Conservation (phyloP, 1,140 invertebrate species). For the Hylyphantes graminicola region DNA sequence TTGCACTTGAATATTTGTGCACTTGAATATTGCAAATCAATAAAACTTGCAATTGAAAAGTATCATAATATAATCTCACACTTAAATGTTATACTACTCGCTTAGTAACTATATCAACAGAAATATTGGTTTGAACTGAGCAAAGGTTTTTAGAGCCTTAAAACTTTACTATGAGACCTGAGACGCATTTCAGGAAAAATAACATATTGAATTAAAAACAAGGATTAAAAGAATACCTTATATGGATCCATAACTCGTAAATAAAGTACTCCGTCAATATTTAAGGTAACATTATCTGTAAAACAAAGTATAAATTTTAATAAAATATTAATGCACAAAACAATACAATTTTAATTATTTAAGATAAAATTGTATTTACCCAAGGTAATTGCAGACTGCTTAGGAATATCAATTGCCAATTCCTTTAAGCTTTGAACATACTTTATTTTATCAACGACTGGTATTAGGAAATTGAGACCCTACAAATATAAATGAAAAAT, state of each 20-base stretch:
- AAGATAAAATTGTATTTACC: conserved; percentile 68
- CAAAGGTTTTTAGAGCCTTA: too few relatives aligned
- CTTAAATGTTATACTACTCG: background rate
- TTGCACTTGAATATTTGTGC: too few relatives aligned
- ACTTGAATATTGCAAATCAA: too few relatives aligned
- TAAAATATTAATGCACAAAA: too few relatives aligned
- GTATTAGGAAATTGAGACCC: conserved; percentile 93
- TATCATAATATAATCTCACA: background rate
- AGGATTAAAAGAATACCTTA: conserved; percentile 69
- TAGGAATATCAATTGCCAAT: conserved; percentile 98
- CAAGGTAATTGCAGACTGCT: conserved; percentile 97
- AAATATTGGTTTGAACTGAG: too few relatives aligned
- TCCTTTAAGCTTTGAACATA: conserved; percentile 99
- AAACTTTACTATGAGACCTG: too few relatives aligned
- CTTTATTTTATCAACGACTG: conserved; percentile 92
- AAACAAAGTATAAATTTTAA: conserved; percentile 60
- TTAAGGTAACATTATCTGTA: conserved; percentile 93
- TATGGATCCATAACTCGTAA: conserved; percentile 94
- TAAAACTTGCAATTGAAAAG: too few relatives aligned
- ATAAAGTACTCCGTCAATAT: conserved; percentile 97
- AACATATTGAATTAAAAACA: background rate
- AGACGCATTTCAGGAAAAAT: too few relatives aligned
- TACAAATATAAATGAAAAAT: conserved; percentile 26
- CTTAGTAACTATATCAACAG: too few relatives aligned
- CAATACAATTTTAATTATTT: background rate